Conservation (phyloP, 2,888 invertebrate genomes). For the Tipula confusa region DNA sequence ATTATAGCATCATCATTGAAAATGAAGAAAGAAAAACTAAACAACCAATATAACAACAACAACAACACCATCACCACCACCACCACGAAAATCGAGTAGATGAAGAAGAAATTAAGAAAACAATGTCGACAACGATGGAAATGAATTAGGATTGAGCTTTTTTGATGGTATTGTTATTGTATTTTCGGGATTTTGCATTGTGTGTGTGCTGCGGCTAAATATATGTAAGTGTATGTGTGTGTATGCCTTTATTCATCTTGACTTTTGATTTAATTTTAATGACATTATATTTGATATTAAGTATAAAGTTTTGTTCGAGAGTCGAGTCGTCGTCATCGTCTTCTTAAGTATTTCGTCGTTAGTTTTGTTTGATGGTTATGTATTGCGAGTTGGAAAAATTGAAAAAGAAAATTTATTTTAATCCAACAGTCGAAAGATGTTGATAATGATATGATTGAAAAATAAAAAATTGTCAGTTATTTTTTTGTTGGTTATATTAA, state of each 20-base stretch:
- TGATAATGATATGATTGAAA: not conserved
- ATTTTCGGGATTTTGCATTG: not conserved
- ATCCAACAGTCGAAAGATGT: not conserved
- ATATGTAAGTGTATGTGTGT: not conserved
- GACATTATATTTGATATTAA: not conserved
- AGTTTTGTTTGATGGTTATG: not conserved
- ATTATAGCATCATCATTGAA: constrained; percentile 1
- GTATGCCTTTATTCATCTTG: not conserved
- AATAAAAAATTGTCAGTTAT: too few species aligned
- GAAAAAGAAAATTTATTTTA: not conserved
- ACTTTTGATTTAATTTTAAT: constrained; percentile 12
- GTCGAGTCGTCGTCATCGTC: not conserved
- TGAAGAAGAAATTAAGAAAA: not conserved
- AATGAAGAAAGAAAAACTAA: not conserved
- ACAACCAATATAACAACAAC: not conserved
- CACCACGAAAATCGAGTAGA: not conserved
- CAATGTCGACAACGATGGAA: not conserved
- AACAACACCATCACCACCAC: not conserved
- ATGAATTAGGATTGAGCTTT: not conserved
- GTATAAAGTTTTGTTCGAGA: not conserved
- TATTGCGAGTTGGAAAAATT: not conserved
- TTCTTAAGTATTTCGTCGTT: too few species aligned
- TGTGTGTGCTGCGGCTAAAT: not conserved
- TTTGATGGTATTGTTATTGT: not conserved
- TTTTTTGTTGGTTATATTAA: too few species aligned